Conservation (phyloP, 2,113 vertebrate genomes). For the Oophaga pumilio region DNA sequence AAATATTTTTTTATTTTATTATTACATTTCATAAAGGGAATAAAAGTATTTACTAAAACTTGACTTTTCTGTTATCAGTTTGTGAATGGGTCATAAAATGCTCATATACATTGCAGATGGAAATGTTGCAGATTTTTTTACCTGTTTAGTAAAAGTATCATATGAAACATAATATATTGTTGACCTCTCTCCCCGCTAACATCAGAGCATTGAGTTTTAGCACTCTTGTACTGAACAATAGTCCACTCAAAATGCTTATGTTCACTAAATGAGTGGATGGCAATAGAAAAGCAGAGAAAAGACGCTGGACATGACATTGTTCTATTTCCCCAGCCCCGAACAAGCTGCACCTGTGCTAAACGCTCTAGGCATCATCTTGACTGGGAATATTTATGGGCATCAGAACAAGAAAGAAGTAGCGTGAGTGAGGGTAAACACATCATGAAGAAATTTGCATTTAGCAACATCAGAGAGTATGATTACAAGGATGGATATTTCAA, state of each 20-base stretch:
- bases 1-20: no score
- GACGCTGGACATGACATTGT: background rate
- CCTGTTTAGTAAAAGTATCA: no score
- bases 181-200: no score
- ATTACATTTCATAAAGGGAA: no score
- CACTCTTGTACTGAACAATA: background rate
- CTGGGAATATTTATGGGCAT: background rate
- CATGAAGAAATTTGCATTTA: background rate
- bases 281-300: background rate
- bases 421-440: background rate
- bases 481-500: background rate
- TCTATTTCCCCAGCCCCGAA: background rate
- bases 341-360: background rate
- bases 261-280: background rate
- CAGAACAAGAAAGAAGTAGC: background rate
- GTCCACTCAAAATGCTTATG: background rate
- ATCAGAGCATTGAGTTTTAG: no score
- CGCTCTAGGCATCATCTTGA: background rate
- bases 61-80: no score
- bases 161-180: no score
- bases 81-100: no score
- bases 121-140: no score
- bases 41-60: no score
- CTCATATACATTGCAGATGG: no score
- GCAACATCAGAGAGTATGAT: background rate